These are phyloP conservation scores for Cataglyphis altisquamis DNA, from an alignment of 2,888 invertebrate genomes.

Conservation along the genomic window DNA sequence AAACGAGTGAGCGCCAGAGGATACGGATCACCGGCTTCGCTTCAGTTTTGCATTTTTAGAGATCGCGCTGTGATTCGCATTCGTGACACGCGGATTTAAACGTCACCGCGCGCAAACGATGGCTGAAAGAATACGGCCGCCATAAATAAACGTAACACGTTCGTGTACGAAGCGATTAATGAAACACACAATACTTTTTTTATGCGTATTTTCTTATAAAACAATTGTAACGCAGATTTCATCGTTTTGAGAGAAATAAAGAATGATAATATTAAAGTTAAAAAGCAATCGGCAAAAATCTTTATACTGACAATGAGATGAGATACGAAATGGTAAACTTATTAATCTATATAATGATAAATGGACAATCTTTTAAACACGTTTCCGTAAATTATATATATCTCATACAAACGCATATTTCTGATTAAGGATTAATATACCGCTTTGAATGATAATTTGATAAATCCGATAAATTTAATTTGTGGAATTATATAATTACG, in stretches of 20 bases:
- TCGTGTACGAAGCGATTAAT: conserved; percentile 17
- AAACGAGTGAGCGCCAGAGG: conserved; percentile 32
- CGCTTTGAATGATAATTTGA: neutral
- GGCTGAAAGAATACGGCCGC: conserved; percentile 27
- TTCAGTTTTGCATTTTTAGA: conserved; percentile 50
- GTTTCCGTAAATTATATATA: neutral
- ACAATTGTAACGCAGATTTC: neutral
- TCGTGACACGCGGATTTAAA: conserved; percentile 47
- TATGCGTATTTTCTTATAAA: neutral
- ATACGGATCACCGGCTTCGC: conserved; percentile 42
- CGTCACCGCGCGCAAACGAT: conserved; percentile 43
- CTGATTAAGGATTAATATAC: conserved; percentile 12
- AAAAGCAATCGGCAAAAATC: neutral
- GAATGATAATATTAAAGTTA: neutral
- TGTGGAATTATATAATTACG: neutral
- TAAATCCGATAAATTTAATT: conserved; percentile 25
- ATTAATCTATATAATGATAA: neutral
- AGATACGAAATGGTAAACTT: neutral
- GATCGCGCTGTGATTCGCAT: conserved; percentile 32
- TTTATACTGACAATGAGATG: neutral
- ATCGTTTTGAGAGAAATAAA: neutral
- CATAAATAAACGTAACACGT: conserved; percentile 45
- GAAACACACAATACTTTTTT: conserved; percentile 20
- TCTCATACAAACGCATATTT: neutral
- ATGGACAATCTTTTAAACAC: neutral